Base-by-base conservation (phyloP, 2,113 vertebrate genomes). In the Sciurus niger region DNA sequence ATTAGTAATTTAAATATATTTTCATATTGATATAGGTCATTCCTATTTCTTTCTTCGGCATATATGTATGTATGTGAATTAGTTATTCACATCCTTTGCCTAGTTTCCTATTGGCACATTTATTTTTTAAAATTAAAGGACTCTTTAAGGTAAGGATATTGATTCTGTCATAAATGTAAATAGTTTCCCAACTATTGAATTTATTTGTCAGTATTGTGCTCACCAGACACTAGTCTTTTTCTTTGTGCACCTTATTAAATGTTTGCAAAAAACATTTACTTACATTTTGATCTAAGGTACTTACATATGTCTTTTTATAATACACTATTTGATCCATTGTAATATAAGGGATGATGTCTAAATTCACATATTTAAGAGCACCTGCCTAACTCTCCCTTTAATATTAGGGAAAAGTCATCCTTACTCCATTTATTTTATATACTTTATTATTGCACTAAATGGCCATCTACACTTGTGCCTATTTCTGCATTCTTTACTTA, bases 401-500 rank as follows among this genome's bases (percentile, higher is more conserved):
- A 43, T 67, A 37, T 63, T 67, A 55, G 10, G 82, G 65, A 94
- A 92, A 89, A 95, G 37, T 72, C 74, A 68, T 68, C 28, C 60
- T 91, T 91, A 32, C 25, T 60, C 20, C 2, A 84, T 28, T 78
- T 93, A 78, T 80, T 96, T 88, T 78, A 89, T 77, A 51, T 77
- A 63, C 40, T 76, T 84, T 73, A 94, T 95, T 95, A 89, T n/a
- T 70, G 12, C 1, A 22, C 34, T 72, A 89, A 87, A 89, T 84
- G 72, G 53, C 8, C 55, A 85, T n/a, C 37, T 53, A 77, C n/a
- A 68, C 87, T 67, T 94, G 58, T 84, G 28, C 30, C 55, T 74
- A 82, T 84, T 84, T 94, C 34, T n/a, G 30, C 83, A 68, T 68
- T 78, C 34, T 91, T 96, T 94, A 60, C 76, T 84, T 93, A 85